Percentiles rank a stretch among this genome's conserved stretches.
phyloP scores from a whole-genome alignment of 64 coral and sea anemone genomes.

The Trachythela sp. region DNA sequence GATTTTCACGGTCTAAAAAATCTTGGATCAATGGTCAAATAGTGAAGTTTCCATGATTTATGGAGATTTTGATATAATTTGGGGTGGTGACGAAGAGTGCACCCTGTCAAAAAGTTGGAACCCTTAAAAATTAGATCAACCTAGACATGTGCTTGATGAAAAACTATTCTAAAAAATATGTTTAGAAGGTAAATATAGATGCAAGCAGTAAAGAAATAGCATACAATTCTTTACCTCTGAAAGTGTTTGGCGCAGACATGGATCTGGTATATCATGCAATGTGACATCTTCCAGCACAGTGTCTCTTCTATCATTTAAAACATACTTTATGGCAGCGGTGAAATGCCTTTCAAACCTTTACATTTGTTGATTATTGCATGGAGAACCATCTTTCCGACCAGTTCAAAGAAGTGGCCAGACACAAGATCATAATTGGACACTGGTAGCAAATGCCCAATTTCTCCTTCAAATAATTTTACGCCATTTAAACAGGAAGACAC shows the following conservation, averaged over 20 bases:
- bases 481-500: conserved; percentile 35
- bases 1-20: too few relatives aligned
- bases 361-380: conserved; percentile 34
- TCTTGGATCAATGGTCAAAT: too few relatives aligned
- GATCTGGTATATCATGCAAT: conserved; percentile 37
- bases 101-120: too few relatives aligned
- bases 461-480: conserved; percentile 38
- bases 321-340: conserved; percentile 37
- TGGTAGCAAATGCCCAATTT: conserved; percentile 36
- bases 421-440: conserved; percentile 23
- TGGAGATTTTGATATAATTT: too few relatives aligned
- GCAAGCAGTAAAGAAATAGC: not conserved
- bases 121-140: too few relatives aligned
- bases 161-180: not conserved
- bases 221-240: not conserved
- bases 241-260: conserved; percentile 33
- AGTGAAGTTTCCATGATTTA: too few relatives aligned
- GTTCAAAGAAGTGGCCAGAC: conserved; percentile 25
- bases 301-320: conserved; percentile 41
- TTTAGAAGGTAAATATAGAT: not conserved
- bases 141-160: not conserved
- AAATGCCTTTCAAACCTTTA: conserved; percentile 36
- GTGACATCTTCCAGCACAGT: conserved; percentile 33
- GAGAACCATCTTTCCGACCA: conserved; percentile 40
- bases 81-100: too few relatives aligned